These are phyloP conservation scores for Dicaeum eximium DNA, from an alignment of 2,113 vertebrate species.

Conservation along the genomic window DNA sequence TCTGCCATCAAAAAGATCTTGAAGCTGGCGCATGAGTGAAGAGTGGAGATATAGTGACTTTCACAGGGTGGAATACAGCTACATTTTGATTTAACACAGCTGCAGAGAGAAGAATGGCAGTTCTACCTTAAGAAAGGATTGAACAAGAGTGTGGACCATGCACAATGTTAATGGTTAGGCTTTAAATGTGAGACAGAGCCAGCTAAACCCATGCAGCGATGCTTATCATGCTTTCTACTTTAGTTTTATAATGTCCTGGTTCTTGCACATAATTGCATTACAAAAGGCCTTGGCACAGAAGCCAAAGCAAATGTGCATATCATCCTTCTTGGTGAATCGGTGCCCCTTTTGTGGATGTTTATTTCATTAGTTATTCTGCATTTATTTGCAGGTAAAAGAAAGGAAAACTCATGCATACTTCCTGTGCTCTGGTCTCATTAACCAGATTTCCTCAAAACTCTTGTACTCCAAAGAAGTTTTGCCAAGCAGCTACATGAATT, in stretches of 20 bases:
- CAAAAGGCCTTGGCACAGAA: not conserved
- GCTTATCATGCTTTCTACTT: slow-evolving; percentile 22
- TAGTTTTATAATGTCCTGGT: not conserved
- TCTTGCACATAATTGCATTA: not conserved
- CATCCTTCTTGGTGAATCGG: not conserved
- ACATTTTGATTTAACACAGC: not conserved
- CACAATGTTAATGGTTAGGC: slow-evolving; percentile 4
- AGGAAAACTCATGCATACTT: slow-evolving; percentile 32
- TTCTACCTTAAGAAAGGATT: not conserved
- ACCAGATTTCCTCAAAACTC: slow-evolving; percentile 65
- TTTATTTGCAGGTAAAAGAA: slow-evolving; percentile 68
- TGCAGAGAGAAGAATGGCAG: not conserved
- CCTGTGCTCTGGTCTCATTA: slow-evolving; percentile 67
- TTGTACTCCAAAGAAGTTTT: slow-evolving; percentile 67
- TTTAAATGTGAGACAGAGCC: not conserved
- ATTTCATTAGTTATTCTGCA: slow-evolving; percentile 24
- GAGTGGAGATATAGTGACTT: not conserved
- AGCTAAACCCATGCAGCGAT: not conserved
- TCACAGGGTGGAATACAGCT: not conserved
- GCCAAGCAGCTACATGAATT: slow-evolving; percentile 72
- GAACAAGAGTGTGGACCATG: not conserved
- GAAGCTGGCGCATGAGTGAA: not conserved
- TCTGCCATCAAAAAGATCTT: not conserved
- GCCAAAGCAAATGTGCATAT: not conserved
- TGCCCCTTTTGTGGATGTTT: not conserved